These are phyloP conservation scores for Drosophila diplacantha DNA, from an alignment of 2,888 invertebrate species.

Conservation along the genomic window DNA sequence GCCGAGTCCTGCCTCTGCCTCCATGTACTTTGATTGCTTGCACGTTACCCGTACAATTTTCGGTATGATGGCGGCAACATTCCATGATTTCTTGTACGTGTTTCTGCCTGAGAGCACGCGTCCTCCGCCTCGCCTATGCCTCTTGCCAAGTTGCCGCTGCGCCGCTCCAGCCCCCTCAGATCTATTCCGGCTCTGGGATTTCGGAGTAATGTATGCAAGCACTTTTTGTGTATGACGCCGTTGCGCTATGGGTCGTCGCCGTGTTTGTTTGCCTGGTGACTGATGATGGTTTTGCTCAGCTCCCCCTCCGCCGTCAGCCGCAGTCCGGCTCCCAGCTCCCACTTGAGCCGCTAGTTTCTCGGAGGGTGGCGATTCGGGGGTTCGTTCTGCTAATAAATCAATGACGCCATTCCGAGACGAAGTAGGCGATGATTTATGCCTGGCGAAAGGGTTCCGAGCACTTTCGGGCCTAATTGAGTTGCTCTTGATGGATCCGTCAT, in stretches of 20 bases:
- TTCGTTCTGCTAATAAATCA: slow-evolving; percentile 52
- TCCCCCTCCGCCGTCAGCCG: slow-evolving; percentile 11
- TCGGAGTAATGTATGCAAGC: slow-evolving; percentile 53
- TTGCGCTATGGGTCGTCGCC: slow-evolving; percentile 21
- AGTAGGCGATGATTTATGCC: slow-evolving; percentile 50
- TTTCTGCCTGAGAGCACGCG: slow-evolving; percentile 58
- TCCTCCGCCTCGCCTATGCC: slow-evolving; percentile 9
- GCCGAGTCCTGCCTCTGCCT: slow-evolving; percentile 28
- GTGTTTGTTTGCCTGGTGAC: slow-evolving; percentile 59
- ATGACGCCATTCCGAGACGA: slow-evolving; percentile 30
- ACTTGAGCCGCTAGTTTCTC: slow-evolving; percentile 7
- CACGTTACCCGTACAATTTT: slow-evolving; percentile 71
- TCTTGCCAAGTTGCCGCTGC: neutral
- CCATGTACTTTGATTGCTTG: slow-evolving; percentile 70
- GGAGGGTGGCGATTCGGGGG: neutral
- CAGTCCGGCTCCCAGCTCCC: neutral
- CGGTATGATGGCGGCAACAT: slow-evolving; percentile 72
- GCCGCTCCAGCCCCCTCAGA: slow-evolving; percentile 3
- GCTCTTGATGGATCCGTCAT: slow-evolving; percentile 25
- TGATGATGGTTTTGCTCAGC: slow-evolving; percentile 52
- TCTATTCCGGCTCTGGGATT: slow-evolving; percentile 38
- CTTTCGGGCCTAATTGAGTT: slow-evolving; percentile 22
- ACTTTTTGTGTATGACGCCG: slow-evolving; percentile 29
- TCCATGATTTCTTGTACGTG: slow-evolving; percentile 74
- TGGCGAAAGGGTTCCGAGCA: slow-evolving; percentile 20